Conservation (phyloP, 2,113 vertebrate genomes). For the Lamprotornis superbus region DNA sequence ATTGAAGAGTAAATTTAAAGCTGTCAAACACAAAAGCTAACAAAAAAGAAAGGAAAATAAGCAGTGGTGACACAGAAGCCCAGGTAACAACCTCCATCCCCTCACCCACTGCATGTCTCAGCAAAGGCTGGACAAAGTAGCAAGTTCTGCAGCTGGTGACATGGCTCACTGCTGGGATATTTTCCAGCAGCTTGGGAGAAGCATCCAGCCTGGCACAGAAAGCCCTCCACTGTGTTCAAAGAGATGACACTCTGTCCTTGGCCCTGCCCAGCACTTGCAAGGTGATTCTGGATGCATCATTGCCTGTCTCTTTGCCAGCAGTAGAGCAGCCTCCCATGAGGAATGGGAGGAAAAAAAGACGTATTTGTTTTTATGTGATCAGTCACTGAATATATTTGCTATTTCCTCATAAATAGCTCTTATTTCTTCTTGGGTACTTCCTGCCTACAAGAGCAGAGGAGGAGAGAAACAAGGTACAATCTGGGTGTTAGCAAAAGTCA, state of each 20-base stretch:
- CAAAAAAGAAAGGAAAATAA: background rate
- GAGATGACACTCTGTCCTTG: background rate
- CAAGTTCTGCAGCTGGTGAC: background rate
- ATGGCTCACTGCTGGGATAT: background rate
- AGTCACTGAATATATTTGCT: background rate
- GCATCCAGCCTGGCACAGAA: rapidly evolving
- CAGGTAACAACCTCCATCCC: background rate
- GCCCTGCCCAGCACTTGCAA: background rate
- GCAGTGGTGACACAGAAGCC: background rate
- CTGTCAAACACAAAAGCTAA: background rate
- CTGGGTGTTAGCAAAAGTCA: background rate
- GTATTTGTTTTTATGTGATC: background rate
- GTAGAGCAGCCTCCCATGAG: background rate
- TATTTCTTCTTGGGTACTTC: background rate
- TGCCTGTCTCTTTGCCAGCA: background rate
- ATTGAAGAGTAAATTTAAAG: background rate
- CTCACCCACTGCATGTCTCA: background rate
- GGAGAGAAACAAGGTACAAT: background rate
- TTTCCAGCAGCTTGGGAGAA: background rate
- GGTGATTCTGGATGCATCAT: background rate
- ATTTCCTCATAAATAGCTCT: background rate
- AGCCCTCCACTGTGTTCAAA: background rate
- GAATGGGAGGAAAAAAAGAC: background rate
- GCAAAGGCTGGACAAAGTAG: background rate
- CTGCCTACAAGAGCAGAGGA: background rate